phyloP scores from a whole-genome alignment of 2,797 vertebrate species.

The Xyrichtys novacula region DNA sequence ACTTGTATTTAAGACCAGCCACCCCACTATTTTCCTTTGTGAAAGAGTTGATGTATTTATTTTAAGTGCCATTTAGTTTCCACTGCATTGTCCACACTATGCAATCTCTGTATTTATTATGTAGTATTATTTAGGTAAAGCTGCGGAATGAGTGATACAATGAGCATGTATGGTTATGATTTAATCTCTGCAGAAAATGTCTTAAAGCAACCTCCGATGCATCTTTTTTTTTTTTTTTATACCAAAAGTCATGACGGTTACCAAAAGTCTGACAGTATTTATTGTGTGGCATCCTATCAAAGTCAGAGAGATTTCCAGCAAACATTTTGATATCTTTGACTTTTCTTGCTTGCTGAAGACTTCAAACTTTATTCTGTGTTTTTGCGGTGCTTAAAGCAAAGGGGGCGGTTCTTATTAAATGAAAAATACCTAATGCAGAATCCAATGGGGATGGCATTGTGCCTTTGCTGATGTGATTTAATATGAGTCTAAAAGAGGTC shows the following conservation, averaged over 20 bases:
- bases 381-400: constrained; percentile 53
- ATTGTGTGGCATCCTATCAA: constrained; percentile 42
- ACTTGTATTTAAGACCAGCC: constrained; percentile 55
- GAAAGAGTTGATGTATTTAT: constrained; percentile 66
- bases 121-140: constrained; percentile 81
- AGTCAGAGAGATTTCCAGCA: constrained; percentile 15
- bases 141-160: constrained; percentile 62
- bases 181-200: constrained; percentile 50
- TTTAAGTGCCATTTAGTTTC: constrained; percentile 79
- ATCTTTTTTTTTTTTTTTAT: constrained; percentile 39
- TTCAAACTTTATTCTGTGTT: constrained; percentile 46
- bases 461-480: constrained; percentile 58
- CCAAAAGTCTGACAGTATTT: constrained; percentile 57
- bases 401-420: constrained; percentile 7
- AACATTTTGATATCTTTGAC: constrained; percentile 37
- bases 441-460: constrained; percentile 53
- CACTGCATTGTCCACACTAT: constrained; percentile 88
- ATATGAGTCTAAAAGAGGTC: neutral
- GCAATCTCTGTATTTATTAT: constrained; percentile 94
- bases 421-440: constrained; percentile 39
- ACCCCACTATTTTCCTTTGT: constrained; percentile 67
- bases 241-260: constrained; percentile 39
- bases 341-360: constrained; percentile 50
- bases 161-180: constrained; percentile 43
- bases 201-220: constrained; percentile 58